Evolutionary conservation across 2,113 vertebrate species (phyloP).

Genomic region (Pitta sordida): DNA sequence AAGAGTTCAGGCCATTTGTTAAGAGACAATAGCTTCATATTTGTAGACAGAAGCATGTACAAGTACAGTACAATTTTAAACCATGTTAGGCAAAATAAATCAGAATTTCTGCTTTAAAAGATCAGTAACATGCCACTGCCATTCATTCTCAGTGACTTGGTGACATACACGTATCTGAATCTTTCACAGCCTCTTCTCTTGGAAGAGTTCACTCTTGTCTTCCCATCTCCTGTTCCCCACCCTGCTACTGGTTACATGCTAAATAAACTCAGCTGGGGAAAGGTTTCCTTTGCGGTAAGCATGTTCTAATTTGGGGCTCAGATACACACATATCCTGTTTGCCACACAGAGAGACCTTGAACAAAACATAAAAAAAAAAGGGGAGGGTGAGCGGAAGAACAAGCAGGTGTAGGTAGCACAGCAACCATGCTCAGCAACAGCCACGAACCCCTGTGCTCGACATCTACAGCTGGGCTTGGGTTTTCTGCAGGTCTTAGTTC

Average conservation of each 20-base stretch:
- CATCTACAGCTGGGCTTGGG: background rate
- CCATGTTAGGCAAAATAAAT: background rate
- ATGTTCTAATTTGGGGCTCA: background rate
- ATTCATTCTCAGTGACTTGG: background rate
- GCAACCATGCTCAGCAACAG: rapidly evolving
- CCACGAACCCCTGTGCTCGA: background rate
- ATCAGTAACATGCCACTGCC: background rate
- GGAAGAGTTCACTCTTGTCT: background rate
- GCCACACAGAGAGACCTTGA: background rate
- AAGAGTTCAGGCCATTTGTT: background rate
- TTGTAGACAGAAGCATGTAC: background rate
- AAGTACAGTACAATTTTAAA: background rate
- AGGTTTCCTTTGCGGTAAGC: conserved; percentile 14
- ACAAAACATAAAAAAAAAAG: background rate
- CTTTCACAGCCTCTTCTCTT: background rate
- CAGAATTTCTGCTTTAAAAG: background rate
- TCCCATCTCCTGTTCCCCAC: background rate
- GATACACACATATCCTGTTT: conserved; percentile 18
- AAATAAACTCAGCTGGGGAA: background rate
- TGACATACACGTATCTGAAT: background rate
- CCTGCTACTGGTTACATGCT: background rate
- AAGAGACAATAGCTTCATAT: background rate
- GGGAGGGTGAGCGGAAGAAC: background rate
- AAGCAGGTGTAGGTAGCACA: background rate
- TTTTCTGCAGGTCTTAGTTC: background rate